A percentile compares a stretch with the other conserved stretches of the same genome.
These are phyloP conservation scores for Dicranocentrus wangi DNA, from an alignment of 2,888 invertebrate genomes.

Conservation along the genomic window DNA sequence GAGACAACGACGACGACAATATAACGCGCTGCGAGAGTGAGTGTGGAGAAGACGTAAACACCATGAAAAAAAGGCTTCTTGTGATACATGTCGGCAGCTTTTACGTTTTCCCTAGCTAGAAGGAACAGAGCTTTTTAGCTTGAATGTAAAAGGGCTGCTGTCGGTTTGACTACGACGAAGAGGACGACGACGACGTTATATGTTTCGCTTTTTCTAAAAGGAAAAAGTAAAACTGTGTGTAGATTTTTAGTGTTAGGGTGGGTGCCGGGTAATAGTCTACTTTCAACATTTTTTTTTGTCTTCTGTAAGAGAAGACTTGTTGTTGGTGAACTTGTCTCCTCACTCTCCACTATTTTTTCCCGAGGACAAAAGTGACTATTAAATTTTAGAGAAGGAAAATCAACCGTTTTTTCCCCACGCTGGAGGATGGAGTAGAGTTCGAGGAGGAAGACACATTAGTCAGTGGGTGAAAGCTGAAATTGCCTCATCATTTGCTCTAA, in stretches of 20 bases:
- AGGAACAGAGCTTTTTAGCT: neutral
- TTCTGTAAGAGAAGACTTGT: too few species aligned
- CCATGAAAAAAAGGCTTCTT: neutral
- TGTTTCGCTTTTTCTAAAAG: too few species aligned
- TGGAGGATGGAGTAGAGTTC: too few species aligned
- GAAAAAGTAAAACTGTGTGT: too few species aligned
- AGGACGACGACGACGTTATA: too few species aligned
- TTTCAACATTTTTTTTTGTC: neutral
- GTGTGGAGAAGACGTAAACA: slow-evolving; percentile 14
- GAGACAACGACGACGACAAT: slow-evolving; percentile 39
- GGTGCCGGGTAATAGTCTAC: slow-evolving; percentile 22
- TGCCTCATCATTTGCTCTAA: slow-evolving; percentile 52
- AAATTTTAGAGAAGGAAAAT: slow-evolving; percentile 40
- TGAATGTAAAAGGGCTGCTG: neutral
- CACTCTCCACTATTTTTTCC: slow-evolving; percentile 2
- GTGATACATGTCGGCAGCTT: slow-evolving; percentile 1
- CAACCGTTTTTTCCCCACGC: slow-evolving; percentile 24
- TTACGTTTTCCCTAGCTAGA: neutral
- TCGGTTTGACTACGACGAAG: too few species aligned
- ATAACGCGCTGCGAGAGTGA: neutral
- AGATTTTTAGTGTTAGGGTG: neutral
- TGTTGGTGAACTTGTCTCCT: slow-evolving; percentile 8
- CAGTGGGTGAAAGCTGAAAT: slow-evolving; percentile 58
- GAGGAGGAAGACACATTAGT: slow-evolving; percentile 41
- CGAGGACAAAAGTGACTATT: slow-evolving; percentile 37